A percentile compares a stretch with the other conserved stretches of the same genome.
phyloP scores from a whole-genome alignment of 2,113 vertebrate genomes.

The Sander lucioperca region DNA sequence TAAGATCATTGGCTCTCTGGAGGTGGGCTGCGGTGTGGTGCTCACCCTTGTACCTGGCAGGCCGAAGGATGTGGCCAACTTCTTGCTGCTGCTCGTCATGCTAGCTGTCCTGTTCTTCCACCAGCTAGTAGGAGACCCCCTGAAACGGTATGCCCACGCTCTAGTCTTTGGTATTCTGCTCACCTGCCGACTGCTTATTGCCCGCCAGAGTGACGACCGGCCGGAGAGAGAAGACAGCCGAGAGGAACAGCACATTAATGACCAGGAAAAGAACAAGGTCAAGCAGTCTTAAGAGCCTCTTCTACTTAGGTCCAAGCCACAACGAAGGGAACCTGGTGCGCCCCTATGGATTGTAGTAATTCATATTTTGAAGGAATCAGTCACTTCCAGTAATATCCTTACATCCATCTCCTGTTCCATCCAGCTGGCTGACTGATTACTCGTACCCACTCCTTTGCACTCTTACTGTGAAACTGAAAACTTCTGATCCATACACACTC shows the following conservation, averaged over 20 bases:
- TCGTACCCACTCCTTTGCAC: conserved; percentile 58
- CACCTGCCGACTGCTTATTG: conserved; percentile 95
- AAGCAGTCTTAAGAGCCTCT: conserved; percentile 90
- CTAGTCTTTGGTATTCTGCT: conserved; percentile 98
- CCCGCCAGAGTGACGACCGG: conserved; percentile 94
- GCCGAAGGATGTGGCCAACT: conserved; percentile 98
- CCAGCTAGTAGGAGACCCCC: conserved; percentile 96
- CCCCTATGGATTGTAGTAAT: conserved; percentile 66
- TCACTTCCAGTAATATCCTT: conserved; percentile 64
- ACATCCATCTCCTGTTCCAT: conserved; percentile 38
- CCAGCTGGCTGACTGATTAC: conserved; percentile 57
- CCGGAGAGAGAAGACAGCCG: conserved; percentile 88
- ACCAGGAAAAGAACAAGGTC: conserved; percentile 93
- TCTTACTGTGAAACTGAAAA: conserved; percentile 65
- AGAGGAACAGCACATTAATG: conserved; percentile 85
- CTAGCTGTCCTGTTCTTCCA: conserved; percentile 97
- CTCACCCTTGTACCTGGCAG: conserved; percentile 95
- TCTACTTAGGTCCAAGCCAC: conserved; percentile 35
- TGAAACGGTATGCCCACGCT: conserved; percentile 96
- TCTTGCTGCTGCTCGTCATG: conserved; percentile 94
- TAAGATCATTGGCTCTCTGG: conserved; percentile 95
- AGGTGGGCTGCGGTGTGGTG: conserved; percentile 94
- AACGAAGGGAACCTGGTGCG: conserved; percentile 50
- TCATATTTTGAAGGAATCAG: conserved; percentile 63
- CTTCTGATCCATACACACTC: conserved; percentile 52